Evolutionary conservation across 53 echinoderm and acorn worm genomes (phyloP), one percentile per base, ranked within the genome.

Genomic region (Temnopleurus reevesii): DNA sequence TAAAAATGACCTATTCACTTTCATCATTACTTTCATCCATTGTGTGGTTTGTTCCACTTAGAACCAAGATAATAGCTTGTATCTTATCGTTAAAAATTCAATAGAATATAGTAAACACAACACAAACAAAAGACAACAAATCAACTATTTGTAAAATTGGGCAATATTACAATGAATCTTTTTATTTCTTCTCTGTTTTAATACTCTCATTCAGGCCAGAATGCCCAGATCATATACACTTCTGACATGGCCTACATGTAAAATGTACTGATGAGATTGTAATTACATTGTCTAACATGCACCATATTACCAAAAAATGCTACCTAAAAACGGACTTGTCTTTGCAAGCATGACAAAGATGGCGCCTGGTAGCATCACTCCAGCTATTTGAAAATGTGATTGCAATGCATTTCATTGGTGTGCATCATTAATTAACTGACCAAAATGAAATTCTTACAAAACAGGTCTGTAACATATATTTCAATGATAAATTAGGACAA

Each of bases 141-240:
- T n/a, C n/a, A n/a, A 51, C 53, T 10, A 8, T 10, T 51, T 8
- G 27, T 77, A 77, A 77, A 77, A 46, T 77, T 77, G 79, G 79
- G 79, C 49, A 77, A 46, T 77, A 77, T 77, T 77, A 77, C 79
- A 77, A 77, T 45, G 27, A 49, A 36, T 77, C 49, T 77, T 77
- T 77, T 77, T 36, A 23, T 77, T 59, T 7, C 59, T 77, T 21
- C 23, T 46, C 12, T 26, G 17, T 47, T 12, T 64, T 46, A 28
- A 1, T 27, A 77, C 41, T 38, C 46, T 49, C 49, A 77, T 30
- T 82, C 35, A 82, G 55, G 18, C n/a, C 34, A 54, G 18, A 30
- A 55, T 54, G 4, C 17, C 56, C 55, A 55, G 82, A 82, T 82
- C 38, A 82, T 55, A 33, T 82, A 82, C 82, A 82, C 82, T 55